Evolutionary conservation across 2,888 invertebrate genomes (phyloP).

Genomic region (Colostygia pectinataria): DNA sequence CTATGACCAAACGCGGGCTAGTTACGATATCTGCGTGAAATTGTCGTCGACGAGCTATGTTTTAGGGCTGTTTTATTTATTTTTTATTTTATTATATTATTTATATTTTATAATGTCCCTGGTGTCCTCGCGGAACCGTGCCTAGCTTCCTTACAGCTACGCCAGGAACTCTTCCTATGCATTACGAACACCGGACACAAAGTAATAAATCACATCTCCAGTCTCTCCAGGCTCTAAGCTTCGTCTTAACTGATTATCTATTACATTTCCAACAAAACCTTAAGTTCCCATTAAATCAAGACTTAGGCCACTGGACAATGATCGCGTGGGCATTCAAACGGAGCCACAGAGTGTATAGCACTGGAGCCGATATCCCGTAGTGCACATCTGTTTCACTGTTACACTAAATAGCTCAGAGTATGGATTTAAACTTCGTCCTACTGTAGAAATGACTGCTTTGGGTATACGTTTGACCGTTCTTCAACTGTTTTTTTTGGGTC

Average conservation of each 20-base stretch:
- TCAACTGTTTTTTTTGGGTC: too few species aligned
- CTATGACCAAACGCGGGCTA: too few species aligned
- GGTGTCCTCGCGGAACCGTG: background rate
- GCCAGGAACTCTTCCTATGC: too few species aligned
- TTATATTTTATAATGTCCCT: too few species aligned
- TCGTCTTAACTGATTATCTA: constrained; percentile 27
- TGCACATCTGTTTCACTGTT: constrained; percentile 56
- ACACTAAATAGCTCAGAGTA: constrained; percentile 10
- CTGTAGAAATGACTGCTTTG: background rate
- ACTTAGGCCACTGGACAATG: constrained; percentile 37
- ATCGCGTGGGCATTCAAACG: constrained; percentile 52
- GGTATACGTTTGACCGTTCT: too few species aligned
- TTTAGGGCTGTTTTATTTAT: too few species aligned
- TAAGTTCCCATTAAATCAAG: constrained; percentile 38
- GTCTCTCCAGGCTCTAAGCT: constrained; percentile 9
- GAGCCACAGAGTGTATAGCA: constrained; percentile 16
- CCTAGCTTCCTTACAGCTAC: too few species aligned
- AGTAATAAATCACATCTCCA: constrained; percentile 20
- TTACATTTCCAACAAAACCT: constrained; percentile 31
- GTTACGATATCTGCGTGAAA: too few species aligned
- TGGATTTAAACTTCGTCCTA: background rate
- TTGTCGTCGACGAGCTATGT: too few species aligned
- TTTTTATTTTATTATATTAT: too few species aligned
- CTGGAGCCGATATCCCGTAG: constrained; percentile 52
- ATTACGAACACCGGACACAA: background rate